Conservation (phyloP, 2,113 vertebrate genomes). For the Furnarius figulus region DNA sequence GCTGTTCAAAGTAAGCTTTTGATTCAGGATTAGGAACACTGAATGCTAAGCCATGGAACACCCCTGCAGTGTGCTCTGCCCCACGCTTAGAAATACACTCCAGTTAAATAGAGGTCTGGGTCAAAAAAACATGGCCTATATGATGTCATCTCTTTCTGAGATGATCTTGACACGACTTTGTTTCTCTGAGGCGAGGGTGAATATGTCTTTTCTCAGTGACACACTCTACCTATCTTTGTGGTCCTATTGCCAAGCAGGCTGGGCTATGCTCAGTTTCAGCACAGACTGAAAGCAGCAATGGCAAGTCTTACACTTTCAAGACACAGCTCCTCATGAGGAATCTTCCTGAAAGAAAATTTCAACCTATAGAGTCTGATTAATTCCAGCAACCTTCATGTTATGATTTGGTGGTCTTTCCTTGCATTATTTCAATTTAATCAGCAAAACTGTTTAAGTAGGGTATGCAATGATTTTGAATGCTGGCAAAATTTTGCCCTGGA, state of each 20-base stretch:
- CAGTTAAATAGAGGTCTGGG: background rate
- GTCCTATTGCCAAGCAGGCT: background rate
- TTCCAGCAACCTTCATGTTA: background rate
- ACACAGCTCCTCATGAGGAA: background rate
- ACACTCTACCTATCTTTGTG: background rate
- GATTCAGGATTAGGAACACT: slow-evolving; percentile 36
- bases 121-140: slow-evolving; percentile 7
- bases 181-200: background rate
- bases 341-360: background rate
- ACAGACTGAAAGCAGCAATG: background rate
- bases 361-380: background rate
- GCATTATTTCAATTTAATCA: background rate
- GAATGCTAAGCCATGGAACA: slow-evolving; percentile 12
- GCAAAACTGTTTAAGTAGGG: background rate
- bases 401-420: background rate
- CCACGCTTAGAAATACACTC: background rate
- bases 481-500: background rate
- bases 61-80: background rate
- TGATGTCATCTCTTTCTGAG: slow-evolving; percentile 6
- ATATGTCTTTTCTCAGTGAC: background rate
- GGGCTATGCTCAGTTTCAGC: background rate
- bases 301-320: background rate
- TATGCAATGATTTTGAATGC: background rate
- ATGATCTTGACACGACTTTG: background rate
- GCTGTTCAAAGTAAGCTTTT: slow-evolving; percentile 35